phyloP scores from a whole-genome alignment of 2,797 vertebrate genomes.

The Meriones psammophilus region DNA sequence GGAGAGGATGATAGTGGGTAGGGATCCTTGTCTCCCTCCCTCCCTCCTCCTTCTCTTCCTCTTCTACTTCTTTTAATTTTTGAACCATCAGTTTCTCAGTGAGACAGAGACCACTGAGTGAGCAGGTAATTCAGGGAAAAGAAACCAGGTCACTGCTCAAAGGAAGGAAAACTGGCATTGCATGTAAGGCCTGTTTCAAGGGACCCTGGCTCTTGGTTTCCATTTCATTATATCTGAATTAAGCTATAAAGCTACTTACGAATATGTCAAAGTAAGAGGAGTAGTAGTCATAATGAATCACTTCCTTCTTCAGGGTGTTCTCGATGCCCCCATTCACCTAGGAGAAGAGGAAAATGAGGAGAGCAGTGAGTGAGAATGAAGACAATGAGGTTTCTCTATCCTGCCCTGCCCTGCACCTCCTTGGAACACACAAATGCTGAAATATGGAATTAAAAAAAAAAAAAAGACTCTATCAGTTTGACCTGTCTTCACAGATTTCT shows the following conservation, averaged over 20 bases:
- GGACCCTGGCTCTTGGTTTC: not conserved
- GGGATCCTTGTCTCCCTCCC: not conserved
- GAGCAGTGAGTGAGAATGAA: not conserved
- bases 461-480: not conserved
- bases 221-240: not conserved
- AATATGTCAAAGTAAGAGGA: slow-evolving; percentile 99
- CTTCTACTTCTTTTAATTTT: not conserved
- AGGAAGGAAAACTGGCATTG: not conserved
- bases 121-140: not conserved
- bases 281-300: slow-evolving; percentile 95
- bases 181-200: not conserved
- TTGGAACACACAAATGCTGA: not conserved
- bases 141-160: not conserved
- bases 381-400: not conserved
- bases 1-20: not conserved
- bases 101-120: not conserved
- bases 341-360: slow-evolving; percentile 43
- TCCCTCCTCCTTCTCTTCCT: not conserved
- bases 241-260: slow-evolving; percentile 90
- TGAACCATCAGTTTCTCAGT: not conserved
- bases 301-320: slow-evolving; percentile 92
- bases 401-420: not conserved
- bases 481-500: not conserved
- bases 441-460: not conserved
- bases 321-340: slow-evolving; percentile 95